These are phyloP conservation scores for Chionis minor DNA, from an alignment of 2,113 vertebrate genomes.

Conservation along the genomic window DNA sequence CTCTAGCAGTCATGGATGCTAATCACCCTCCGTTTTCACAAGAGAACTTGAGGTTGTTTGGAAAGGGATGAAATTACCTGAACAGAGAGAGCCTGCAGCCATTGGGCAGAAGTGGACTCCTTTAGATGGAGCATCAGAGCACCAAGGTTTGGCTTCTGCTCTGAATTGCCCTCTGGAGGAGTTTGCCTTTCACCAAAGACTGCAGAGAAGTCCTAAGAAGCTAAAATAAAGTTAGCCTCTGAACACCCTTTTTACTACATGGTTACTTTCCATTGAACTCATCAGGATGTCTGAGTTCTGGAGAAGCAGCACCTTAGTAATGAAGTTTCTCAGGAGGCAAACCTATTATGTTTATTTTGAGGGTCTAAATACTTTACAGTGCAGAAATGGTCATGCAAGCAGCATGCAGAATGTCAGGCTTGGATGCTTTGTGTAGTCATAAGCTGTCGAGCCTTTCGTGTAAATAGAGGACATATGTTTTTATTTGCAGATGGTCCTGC, in stretches of 20 bases:
- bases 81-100: neutral
- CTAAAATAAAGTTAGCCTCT: neutral
- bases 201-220: neutral
- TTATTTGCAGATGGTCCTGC: slow-evolving; percentile 78
- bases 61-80: neutral
- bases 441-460: neutral
- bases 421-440: neutral
- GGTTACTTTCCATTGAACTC: neutral
- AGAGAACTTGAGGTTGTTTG: neutral
- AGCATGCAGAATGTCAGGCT: neutral
- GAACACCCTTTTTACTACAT: neutral
- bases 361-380: neutral
- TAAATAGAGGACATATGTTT: slow-evolving; percentile 18
- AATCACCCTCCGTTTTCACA: neutral
- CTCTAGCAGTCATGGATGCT: neutral
- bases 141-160: neutral
- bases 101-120: neutral
- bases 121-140: neutral
- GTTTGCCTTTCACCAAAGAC: neutral
- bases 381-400: neutral
- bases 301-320: neutral
- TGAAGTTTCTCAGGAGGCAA: neutral
- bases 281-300: neutral
- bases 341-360: neutral
- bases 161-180: neutral